Evolutionary conservation across 2,797 vertebrate genomes (phyloP).

Genomic region (Mus spretus): DNA sequence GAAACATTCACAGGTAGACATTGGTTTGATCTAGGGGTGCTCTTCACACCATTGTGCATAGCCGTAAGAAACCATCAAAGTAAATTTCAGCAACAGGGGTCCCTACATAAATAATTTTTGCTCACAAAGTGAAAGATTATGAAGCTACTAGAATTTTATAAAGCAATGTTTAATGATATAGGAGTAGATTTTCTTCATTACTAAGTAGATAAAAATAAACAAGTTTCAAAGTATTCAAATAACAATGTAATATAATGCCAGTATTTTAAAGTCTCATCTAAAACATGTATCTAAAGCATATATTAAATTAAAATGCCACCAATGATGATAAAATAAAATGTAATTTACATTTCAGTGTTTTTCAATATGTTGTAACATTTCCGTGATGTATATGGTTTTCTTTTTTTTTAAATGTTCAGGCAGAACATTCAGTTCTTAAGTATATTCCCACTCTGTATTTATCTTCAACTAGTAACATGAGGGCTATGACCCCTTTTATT

Average conservation of each 20-base stretch:
- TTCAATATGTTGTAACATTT: not conserved
- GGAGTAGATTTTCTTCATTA: constrained; percentile 21
- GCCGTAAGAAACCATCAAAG: constrained; percentile 23
- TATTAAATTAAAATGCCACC: constrained; percentile 41
- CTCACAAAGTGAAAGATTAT: constrained; percentile 50
- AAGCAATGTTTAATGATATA: constrained; percentile 16
- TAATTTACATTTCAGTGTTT: not conserved
- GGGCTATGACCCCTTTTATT: not conserved
- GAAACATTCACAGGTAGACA: not conserved
- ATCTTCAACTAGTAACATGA: constrained; percentile 5
- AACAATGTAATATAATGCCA: not conserved
- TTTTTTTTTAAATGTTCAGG: constrained; percentile 24
- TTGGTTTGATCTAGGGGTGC: not conserved
- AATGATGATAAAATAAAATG: constrained; percentile 25
- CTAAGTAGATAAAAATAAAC: constrained; percentile 42
- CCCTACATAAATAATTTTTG: constrained; percentile 39
- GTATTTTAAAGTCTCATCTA: constrained; percentile 31
- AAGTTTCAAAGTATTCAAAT: constrained; percentile 31
- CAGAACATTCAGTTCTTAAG: constrained; percentile 28
- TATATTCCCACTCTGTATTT: not conserved
- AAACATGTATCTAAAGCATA: not conserved
- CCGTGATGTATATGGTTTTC: not conserved
- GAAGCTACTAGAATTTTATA: constrained; percentile 30
- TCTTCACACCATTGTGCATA: not conserved
- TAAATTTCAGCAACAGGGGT: constrained; percentile 18